phyloP scores from a whole-genome alignment of 2,113 vertebrate species.

The Anolis carolinensis region DNA sequence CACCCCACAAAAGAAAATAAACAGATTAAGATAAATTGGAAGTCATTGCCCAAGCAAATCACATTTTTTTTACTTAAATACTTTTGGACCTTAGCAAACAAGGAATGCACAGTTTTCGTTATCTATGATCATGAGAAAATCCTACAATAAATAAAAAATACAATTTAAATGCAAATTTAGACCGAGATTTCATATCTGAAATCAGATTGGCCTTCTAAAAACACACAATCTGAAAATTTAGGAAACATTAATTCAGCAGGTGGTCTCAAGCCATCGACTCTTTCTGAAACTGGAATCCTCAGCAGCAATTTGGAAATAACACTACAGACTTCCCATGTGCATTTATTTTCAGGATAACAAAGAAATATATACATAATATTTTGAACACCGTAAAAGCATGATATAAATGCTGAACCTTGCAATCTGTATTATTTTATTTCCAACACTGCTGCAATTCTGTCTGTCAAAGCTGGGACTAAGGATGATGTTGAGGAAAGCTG shows the following conservation, averaged over 20 bases:
- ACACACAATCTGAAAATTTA: no score
- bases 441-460: background rate
- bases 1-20: slow-evolving; percentile 1
- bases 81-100: background rate
- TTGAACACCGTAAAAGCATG: background rate
- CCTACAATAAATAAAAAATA: background rate
- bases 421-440: background rate
- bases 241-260: no score
- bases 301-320: background rate
- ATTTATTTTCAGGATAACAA: background rate
- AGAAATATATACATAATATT: background rate
- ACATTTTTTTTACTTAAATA: background rate
- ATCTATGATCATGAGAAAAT: background rate
- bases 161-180: background rate
- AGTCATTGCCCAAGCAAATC: background rate
- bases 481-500: background rate
- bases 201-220: no score
- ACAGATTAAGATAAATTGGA: background rate
- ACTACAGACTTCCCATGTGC: background rate
- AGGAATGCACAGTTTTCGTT: background rate
- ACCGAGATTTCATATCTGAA: background rate
- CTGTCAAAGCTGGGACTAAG: background rate
- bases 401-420: background rate
- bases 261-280: no score
- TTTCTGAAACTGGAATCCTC: background rate